A percentile compares a stretch with the other conserved stretches of the same genome.
Evolutionary conservation across 2,113 vertebrate genomes (phyloP).

Genomic region (Pionites leucogaster): DNA sequence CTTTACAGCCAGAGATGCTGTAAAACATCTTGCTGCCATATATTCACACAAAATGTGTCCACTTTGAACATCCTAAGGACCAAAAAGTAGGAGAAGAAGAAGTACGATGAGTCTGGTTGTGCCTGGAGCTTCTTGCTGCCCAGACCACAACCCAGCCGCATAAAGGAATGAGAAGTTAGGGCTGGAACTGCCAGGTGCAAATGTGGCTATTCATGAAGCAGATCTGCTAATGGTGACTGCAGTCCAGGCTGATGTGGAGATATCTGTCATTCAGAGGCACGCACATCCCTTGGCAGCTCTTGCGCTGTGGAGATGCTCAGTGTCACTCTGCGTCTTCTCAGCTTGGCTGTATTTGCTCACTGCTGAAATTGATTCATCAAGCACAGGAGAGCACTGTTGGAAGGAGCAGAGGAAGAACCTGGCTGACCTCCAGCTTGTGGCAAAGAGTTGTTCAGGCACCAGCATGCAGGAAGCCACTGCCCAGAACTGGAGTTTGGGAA

Average conservation of each 20-base stretch:
- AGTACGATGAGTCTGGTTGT: not conserved
- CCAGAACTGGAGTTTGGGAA: not conserved
- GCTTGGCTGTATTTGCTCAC: not conserved
- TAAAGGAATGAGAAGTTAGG: not conserved
- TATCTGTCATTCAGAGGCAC: not conserved
- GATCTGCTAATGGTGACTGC: not conserved
- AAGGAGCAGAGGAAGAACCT: not conserved
- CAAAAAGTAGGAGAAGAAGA: not conserved
- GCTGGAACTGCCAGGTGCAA: not conserved
- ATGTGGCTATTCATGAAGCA: not conserved
- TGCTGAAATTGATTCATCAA: not conserved
- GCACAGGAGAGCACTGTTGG: not conserved
- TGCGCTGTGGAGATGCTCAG: not conserved
- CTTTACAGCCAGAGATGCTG: not conserved
- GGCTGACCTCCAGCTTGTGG: not conserved
- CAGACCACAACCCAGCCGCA: not conserved
- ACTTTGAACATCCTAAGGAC: not conserved
- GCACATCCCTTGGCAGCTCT: not conserved
- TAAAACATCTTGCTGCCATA: not conserved
- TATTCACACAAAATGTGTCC: not conserved
- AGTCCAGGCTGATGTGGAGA: not conserved
- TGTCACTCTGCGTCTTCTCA: not conserved
- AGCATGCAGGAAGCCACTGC: not conserved
- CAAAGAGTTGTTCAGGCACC: not conserved
- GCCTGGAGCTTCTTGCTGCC: not conserved